A percentile compares a stretch with the other conserved stretches of the same genome.
Evolutionary conservation across 2,888 invertebrate species (phyloP).

Genomic region (Choristoneura rosaceana): DNA sequence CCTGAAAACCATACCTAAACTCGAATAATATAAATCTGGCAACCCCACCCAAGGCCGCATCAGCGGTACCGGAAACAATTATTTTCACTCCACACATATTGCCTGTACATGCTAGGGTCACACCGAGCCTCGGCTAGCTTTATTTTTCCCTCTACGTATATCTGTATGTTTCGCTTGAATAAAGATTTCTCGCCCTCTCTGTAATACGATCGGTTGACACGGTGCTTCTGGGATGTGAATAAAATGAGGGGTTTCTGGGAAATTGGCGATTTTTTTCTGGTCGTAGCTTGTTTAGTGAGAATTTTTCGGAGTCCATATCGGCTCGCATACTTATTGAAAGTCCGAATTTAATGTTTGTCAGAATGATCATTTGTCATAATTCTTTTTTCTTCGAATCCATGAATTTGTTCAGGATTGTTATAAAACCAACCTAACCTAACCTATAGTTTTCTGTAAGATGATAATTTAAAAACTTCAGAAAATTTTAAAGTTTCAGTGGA

Average conservation of each 20-base stretch:
- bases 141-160: neutral
- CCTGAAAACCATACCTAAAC: neutral
- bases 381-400: too few relatives aligned
- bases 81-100: constrained; percentile 61
- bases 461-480: too few relatives aligned
- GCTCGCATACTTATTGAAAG: too few relatives aligned
- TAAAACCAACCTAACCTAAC: too few relatives aligned
- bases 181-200: constrained; percentile 9
- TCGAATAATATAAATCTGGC: constrained; percentile 22
- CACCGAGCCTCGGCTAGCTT: constrained; percentile 9
- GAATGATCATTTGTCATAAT: too few relatives aligned
- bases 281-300: neutral
- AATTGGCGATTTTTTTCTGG: neutral
- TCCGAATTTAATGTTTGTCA: too few relatives aligned
- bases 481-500: too few relatives aligned
- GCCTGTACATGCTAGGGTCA: constrained; percentile 43
- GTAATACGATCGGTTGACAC: constrained; percentile 10
- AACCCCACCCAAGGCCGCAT: constrained; percentile 48
- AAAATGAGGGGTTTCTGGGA: neutral
- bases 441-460: too few relatives aligned
- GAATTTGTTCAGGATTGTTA: too few relatives aligned
- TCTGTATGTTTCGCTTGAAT: constrained; percentile 8
- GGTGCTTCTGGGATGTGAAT: neutral
- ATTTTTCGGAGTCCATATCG: too few relatives aligned
- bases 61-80: constrained; percentile 67